Percentiles rank a stretch among this genome's conserved stretches.
These are phyloP conservation scores for Antheraea yamamai DNA, from an alignment of 2,888 invertebrate genomes.

Conservation along the genomic window DNA sequence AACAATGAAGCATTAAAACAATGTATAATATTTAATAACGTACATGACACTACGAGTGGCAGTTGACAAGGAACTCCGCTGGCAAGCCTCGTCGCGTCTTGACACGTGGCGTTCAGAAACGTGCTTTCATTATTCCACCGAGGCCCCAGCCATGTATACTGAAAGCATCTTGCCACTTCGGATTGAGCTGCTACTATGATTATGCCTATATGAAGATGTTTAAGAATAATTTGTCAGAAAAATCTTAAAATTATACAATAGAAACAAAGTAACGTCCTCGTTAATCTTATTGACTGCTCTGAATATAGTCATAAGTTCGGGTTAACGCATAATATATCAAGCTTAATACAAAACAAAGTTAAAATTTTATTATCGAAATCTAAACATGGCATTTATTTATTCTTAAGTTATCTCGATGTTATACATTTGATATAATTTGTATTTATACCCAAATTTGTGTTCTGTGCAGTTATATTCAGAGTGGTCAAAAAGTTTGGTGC, in stretches of 20 bases:
- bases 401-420: no score
- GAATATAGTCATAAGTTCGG: no score
- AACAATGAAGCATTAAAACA: not conserved
- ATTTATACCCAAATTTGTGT: no score
- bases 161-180: slow-evolving; percentile 75
- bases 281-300: no score
- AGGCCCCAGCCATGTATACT: slow-evolving; percentile 87
- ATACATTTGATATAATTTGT: no score
- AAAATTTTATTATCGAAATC: no score
- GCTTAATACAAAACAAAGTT: no score
- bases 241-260: not conserved
- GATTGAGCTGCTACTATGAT: slow-evolving; percentile 42
- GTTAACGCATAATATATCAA: no score
- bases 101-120: slow-evolving; percentile 79
- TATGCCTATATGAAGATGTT: slow-evolving; percentile 36
- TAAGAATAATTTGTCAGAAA: not conserved
- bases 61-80: slow-evolving; percentile 83
- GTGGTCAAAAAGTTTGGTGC: no score
- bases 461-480: no score
- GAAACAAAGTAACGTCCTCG: not conserved
- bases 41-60: slow-evolving; percentile 85
- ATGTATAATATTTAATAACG: slow-evolving; percentile 39
- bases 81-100: slow-evolving; percentile 75
- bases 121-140: slow-evolving; percentile 80
- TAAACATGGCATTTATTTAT: no score